These are phyloP conservation scores for Heliconius hewitsoni DNA, from an alignment of 1,140 invertebrate genomes.

Conservation along the genomic window DNA sequence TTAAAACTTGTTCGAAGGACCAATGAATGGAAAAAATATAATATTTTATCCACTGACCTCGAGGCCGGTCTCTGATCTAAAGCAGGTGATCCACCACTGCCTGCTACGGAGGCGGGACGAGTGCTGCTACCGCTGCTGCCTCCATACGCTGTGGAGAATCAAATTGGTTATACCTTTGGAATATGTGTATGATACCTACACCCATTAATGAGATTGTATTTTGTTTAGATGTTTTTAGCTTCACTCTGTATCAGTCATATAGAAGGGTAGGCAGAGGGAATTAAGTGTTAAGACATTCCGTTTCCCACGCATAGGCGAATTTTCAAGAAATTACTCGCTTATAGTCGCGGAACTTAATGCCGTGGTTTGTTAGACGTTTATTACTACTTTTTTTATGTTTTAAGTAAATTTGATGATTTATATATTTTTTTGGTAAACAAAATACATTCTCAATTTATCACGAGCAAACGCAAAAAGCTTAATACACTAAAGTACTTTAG, in stretches of 20 bases:
- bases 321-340: too few species aligned
- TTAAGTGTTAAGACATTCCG: too few species aligned
- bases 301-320: too few species aligned
- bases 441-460: neutral
- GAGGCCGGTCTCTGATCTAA: slow-evolving; percentile 65
- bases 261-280: too few species aligned
- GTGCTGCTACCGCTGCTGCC: slow-evolving; percentile 49
- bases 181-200: neutral
- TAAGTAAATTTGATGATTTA: neutral
- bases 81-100: slow-evolving; percentile 65
- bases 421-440: too few species aligned
- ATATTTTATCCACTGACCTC: slow-evolving; percentile 41
- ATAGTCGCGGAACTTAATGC: too few species aligned
- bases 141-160: slow-evolving; percentile 54
- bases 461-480: too few species aligned
- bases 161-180: neutral
- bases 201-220: neutral
- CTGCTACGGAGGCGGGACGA: slow-evolving; percentile 66
- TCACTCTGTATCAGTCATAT: too few species aligned
- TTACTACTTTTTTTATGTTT: too few species aligned
- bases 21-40: neutral
- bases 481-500: too few species aligned
- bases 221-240: neutral
- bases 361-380: too few species aligned
- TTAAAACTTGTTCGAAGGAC: neutral